Base-by-base conservation (phyloP, 2,888 invertebrate genomes). In the Parnassius apollo region DNA sequence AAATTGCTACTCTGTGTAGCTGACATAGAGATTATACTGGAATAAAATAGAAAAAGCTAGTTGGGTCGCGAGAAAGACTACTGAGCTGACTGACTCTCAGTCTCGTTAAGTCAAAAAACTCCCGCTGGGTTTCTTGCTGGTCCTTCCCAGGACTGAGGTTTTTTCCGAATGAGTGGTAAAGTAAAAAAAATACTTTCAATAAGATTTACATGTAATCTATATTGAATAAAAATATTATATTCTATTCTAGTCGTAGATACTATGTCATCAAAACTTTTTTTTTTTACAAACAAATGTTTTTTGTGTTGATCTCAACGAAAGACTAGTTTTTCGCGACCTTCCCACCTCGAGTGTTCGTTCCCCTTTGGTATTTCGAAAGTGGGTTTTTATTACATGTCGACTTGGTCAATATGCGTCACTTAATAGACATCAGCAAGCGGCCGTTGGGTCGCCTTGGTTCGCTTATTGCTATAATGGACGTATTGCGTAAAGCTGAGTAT, bases 291-390 rank as follows among this genome's bases (percentile, higher is more conserved):
- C 35, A 12, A 55, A 4, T 55, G 42, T 45, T 51, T 56, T 61
- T 51, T 18, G 13, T 57, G 46, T 51, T 11, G 42, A 52, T 57
- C 45, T 61, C 61, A 2, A 51, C 42, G 44, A 44, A 42, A 13
- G 22, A 12, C 52, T 58, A 61, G 42, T 53, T 77, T 78, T 75
- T 78, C 70, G 74, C 75, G 76, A 80, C 82, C 85, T 83, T 86
- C 82, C 78, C 77, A 77, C 73, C 75, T 56, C 69, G 69, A 70
- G 71, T 83, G 84, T 81, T 80, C 83, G 78, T 82, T 85, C 85
- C 85, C 85, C 84, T 83, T 80, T 78, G 71, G 9, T 51, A 54
- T 65, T 65, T 65, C 56, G 50, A 61, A 65, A 60, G 57, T 64
- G 53, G 48, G 42, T 22, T 48, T 22, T 22, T 50, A 45, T 59